phyloP scores from a whole-genome alignment of 35 echinoderm and acorn worm genomes.

The Diadema setosum region DNA sequence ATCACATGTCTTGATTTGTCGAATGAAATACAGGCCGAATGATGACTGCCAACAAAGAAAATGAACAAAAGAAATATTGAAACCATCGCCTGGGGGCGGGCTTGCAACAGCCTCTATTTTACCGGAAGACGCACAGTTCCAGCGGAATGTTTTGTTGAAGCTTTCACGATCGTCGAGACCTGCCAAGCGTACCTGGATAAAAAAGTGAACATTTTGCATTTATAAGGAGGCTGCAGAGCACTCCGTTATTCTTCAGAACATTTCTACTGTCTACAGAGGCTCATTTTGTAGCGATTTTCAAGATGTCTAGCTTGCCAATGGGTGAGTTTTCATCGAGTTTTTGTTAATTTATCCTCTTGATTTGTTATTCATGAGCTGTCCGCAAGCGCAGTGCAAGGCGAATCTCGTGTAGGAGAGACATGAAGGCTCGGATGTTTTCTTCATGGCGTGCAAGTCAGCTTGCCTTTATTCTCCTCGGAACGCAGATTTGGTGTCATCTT shows the following conservation, averaged over 20 bases:
- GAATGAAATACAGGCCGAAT: no score
- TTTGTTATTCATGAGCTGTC: conserved; percentile 35
- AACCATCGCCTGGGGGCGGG: conserved; percentile 7
- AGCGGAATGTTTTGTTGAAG: conserved; percentile 34
- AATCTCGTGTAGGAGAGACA: conserved; percentile 18
- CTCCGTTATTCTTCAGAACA: neutral
- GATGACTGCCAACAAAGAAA: neutral
- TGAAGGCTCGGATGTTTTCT: conserved; percentile 28
- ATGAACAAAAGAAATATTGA: conserved; percentile 24
- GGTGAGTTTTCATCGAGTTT: conserved; percentile 15
- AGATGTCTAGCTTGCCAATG: conserved; percentile 31
- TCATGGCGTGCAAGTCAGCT: conserved; percentile 15
- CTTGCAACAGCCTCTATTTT: neutral
- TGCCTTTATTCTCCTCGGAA: conserved; percentile 4
- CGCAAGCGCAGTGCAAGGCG: neutral
- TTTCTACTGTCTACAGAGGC: neutral
- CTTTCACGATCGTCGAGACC: conserved; percentile 16
- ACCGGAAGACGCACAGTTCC: conserved; percentile 26
- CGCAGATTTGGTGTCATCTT: neutral
- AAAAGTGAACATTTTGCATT: conserved; percentile 20
- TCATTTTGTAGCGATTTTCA: neutral
- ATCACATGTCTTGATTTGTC: no score
- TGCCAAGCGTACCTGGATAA: conserved; percentile 15
- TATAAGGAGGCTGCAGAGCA: conserved; percentile 13
- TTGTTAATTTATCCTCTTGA: conserved; percentile 20